Evolutionary conservation across 2,888 invertebrate species (phyloP), one percentile per base, ranked within the genome.

Genomic region (Syrista parreyssii): DNA sequence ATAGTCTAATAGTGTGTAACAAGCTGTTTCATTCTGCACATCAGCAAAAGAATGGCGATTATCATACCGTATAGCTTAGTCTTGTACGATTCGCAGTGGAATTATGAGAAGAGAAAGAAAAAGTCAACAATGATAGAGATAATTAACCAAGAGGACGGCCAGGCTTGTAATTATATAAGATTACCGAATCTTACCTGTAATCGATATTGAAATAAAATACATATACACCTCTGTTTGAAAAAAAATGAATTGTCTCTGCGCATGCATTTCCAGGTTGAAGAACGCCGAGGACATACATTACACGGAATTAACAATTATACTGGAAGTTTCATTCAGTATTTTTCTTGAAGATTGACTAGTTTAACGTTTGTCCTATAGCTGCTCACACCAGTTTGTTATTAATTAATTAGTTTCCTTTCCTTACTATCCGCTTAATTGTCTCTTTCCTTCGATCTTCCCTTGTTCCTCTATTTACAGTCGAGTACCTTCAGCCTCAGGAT

Each of bases 181-280:
- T 55, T 55, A 55, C 23, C 55, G 23, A 55, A 55, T 55, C 23
- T 15, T 77, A 78, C 76, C 32, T 83, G 82, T 84, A 83, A 81
- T 68, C 75, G 71, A 73, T 77, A 82, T 81, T 34, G 77, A 81
- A 83, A 84, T 82, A 83, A 82, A 83, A 83, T 79, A 82, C 81
- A 81, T 84, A 77, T 83, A 83, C 82, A 84, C 83, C 78, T 81
- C 83, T 84, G 82, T 84, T 83, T 79, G 73, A 79, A 79, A 55
- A 55, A 40, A 2, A 55, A 36, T 23, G 55, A 6, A 55, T 23
- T 55, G 55, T 55, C 23, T 23, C 23, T 23, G 55, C 23, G 55
- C 55, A 55, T 23, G 23, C 6, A 55, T 23, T 55, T 55, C 55
- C 9, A 55, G 23, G 9, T 55, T 55, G 9, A 23, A 40, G 15